Base-by-base conservation (phyloP, 2,797 vertebrate species). In the Eulemur mongoz region DNA sequence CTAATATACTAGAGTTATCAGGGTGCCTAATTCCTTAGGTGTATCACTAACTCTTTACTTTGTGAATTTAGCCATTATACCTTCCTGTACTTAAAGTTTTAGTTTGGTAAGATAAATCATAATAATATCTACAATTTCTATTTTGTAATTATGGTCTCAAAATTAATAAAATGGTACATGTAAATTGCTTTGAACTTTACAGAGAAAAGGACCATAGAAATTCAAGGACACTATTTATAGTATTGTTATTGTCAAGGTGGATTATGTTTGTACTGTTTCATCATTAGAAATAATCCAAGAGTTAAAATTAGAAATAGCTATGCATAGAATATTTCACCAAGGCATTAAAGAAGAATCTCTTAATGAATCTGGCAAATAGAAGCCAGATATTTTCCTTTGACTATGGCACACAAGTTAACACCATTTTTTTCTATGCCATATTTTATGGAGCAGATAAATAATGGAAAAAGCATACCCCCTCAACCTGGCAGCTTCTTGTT, bases 231-330 rank as follows among this genome's bases (percentile, higher is more conserved):
- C 13, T 92, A 27, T 84, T 93, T 79, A 40, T 67, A 75, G 65
- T 73, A 25, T 70, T 92, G 4, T 70, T 91, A 54, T 85, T 89
- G 7, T 91, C 48, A 35, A 32, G n/a, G 48, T 87, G 14, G 52
- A 78, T 93, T 95, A 80, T 91, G 40, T 89, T 81, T 96, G 20
- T 76, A 63, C n/a, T 82, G 8, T 87, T 96, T 96, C 54, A 45
- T 86, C 65, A 63, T 76, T 89, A 95, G 63, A 91, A 94, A 93
- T 84, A 93, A 82, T 81, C 30, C 25, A 85, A 30, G 48, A 92
- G 18, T 95, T 94, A 81, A 90, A 91, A 90, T 63, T 90, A 65
- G n/a, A 93, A 61, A 45, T 35, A 76, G n/a, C 45, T 82, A 45
- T 69, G 20, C 20, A 18, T 32, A 67, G 54, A 72, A 5, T 89